These are phyloP conservation scores for Acronicta leporina DNA, from an alignment of 2,888 invertebrate species.

Conservation along the genomic window DNA sequence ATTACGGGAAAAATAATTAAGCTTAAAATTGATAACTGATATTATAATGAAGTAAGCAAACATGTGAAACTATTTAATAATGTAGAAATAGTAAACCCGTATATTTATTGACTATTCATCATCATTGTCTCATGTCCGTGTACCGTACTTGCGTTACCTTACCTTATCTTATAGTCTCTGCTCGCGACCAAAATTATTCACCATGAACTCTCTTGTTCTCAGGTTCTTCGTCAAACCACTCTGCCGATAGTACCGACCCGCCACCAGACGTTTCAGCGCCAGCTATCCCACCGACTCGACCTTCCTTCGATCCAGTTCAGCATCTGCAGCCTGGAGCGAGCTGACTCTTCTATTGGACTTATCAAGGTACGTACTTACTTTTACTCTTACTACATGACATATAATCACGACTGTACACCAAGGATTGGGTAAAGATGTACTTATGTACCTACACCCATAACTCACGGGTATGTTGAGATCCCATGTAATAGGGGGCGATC, in stretches of 20 bases:
- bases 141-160: too few relatives aligned
- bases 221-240: conserved; percentile 95
- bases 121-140: too few relatives aligned
- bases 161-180: too few relatives aligned
- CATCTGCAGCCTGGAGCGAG: conserved; percentile 92
- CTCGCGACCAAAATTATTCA: too few relatives aligned
- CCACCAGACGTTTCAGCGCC: conserved; percentile 94
- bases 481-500: too few relatives aligned
- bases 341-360: conserved; percentile 92
- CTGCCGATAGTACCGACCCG: conserved; percentile 94
- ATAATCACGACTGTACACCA: too few relatives aligned
- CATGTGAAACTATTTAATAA: background rate
- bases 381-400: too few relatives aligned
- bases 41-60: background rate
- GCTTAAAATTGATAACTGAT: background rate
- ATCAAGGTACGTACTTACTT: conserved; percentile 89
- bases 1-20: background rate
- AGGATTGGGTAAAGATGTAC: too few relatives aligned
- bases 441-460: too few relatives aligned
- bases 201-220: conserved; percentile 29
- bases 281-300: conserved; percentile 94
- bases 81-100: too few relatives aligned
- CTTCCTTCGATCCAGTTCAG: conserved; percentile 94
- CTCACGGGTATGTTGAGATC: too few relatives aligned
- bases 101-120: too few relatives aligned